phyloP scores from a whole-genome alignment of 2,113 vertebrate genomes.

The Anthoscopus minutus region DNA sequence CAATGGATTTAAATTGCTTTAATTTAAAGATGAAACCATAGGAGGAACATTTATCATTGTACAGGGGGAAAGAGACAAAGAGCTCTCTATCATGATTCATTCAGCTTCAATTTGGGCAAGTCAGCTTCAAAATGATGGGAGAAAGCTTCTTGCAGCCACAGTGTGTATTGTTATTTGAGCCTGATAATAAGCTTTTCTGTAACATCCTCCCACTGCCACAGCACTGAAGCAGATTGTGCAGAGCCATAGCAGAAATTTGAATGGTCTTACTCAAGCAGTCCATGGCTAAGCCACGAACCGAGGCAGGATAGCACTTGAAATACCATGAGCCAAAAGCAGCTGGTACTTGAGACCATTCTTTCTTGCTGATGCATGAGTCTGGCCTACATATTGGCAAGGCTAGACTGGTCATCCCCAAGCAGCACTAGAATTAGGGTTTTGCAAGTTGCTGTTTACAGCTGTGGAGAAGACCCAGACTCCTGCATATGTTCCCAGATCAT shows the following conservation, averaged over 20 bases:
- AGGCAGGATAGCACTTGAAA: background rate
- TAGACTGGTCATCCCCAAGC: background rate
- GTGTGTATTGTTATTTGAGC: background rate
- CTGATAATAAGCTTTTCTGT: background rate
- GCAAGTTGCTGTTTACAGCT: background rate
- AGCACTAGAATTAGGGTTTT: background rate
- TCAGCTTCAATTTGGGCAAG: background rate
- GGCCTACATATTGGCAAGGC: background rate
- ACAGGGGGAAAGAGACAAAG: background rate
- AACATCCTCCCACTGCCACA: background rate
- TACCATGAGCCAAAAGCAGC: background rate
- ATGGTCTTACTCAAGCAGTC: background rate
- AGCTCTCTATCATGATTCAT: background rate
- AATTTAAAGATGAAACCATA: background rate
- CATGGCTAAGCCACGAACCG: fast-evolving
- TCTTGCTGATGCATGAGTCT: background rate
- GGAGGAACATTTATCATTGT: background rate
- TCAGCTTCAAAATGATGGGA: background rate
- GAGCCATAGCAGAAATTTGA: background rate
- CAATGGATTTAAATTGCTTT: background rate
- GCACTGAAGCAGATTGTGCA: background rate
- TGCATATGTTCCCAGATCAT: background rate
- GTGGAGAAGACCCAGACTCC: background rate
- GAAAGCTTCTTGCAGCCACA: background rate
- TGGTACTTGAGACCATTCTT: background rate